These are phyloP conservation scores for Vireo altiloquus DNA, from an alignment of 2,113 vertebrate species.

Conservation along the genomic window DNA sequence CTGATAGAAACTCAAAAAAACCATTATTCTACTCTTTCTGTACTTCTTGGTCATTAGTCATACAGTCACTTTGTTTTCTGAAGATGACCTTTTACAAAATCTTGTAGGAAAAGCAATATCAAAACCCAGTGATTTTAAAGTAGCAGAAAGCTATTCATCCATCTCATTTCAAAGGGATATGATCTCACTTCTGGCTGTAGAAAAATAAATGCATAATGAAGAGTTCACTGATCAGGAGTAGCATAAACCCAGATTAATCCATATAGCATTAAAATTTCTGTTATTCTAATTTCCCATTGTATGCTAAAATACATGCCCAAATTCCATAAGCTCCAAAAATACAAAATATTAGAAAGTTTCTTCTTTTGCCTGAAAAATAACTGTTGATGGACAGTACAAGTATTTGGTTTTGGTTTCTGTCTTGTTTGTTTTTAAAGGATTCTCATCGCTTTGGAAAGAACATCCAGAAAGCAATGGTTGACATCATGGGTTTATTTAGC, in stretches of 20 bases:
- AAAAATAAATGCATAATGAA: background rate
- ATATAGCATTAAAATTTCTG: background rate
- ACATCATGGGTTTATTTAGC: constrained; percentile 82
- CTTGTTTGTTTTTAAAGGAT: constrained; percentile 74
- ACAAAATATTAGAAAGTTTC: background rate
- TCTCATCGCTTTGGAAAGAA: constrained; percentile 89
- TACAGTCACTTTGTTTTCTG: background rate
- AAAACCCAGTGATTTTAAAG: background rate
- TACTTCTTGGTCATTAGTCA: background rate
- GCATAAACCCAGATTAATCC: background rate
- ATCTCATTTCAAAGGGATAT: background rate
- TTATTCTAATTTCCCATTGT: background rate
- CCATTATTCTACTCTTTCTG: background rate
- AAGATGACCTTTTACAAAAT: background rate
- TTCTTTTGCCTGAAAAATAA: background rate
- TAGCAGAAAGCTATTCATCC: background rate
- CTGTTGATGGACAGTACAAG: background rate
- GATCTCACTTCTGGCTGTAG: background rate
- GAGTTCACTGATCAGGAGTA: background rate
- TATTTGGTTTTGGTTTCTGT: background rate
- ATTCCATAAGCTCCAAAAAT: background rate
- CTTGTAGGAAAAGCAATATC: background rate
- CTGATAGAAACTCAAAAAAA: background rate
- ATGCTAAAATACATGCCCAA: background rate
- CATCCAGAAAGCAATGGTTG: constrained; percentile 84